phyloP scores from a whole-genome alignment of 2,797 vertebrate species.

The Graptemys geographica region DNA sequence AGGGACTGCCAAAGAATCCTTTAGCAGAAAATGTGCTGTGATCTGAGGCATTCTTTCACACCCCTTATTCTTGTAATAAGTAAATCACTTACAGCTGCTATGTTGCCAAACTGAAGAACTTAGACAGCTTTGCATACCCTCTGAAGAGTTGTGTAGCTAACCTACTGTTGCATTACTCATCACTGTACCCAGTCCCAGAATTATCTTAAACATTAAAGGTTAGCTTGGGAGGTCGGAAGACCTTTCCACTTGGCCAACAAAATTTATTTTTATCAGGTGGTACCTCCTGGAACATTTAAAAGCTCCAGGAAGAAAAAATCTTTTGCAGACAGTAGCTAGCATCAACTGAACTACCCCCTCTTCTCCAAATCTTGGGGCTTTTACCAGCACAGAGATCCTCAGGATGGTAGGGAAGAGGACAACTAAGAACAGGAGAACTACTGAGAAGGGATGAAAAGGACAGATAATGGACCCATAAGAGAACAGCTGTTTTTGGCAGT shows the following conservation, averaged over 20 bases:
- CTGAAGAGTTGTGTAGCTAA: background rate
- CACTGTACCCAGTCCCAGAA: background rate
- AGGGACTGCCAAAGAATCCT: constrained; percentile 6
- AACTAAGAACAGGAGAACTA: background rate
- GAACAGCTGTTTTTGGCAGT: constrained; percentile 8
- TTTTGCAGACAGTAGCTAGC: background rate
- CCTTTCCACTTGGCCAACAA: background rate
- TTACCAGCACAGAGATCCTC: background rate
- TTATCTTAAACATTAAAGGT: constrained; percentile 4
- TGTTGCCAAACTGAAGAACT: background rate
- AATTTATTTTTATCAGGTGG: background rate
- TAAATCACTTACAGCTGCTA: background rate
- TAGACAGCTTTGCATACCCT: background rate
- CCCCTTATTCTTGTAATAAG: background rate
- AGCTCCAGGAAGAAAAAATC: background rate
- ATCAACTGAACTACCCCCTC: background rate
- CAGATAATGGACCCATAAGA: background rate
- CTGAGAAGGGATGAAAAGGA: constrained; percentile 17
- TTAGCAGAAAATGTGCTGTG: background rate
- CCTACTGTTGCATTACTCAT: background rate
- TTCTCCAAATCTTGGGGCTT: constrained; percentile 7
- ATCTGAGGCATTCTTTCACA: background rate
- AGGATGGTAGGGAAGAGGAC: background rate
- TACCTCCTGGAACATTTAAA: constrained; percentile 16
- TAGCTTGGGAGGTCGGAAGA: background rate